Base-by-base conservation (phyloP, 2,113 vertebrate genomes). In the Acrocephalus arundinaceus region DNA sequence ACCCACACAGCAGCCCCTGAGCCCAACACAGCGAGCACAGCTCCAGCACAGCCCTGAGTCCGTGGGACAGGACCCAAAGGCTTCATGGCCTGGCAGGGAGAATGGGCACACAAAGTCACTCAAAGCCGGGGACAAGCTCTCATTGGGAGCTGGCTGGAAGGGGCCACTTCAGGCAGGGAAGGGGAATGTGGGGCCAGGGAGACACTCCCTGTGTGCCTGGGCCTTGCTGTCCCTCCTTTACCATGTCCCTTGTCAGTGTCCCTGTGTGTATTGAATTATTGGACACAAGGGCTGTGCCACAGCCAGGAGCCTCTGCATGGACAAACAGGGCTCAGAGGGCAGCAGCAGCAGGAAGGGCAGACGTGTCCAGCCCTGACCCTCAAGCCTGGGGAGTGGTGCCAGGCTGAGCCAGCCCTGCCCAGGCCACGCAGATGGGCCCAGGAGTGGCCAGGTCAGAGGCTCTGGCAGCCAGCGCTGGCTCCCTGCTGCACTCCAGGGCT, bases 341-440 rank as follows among this genome's bases (percentile, higher is more conserved):
- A 55, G 16, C 9, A 7, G 41, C 46, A 41, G 52, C 7, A 10
- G 74, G 33, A 62, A 37, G 31, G n/a, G 45, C 0, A 0, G 57
- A 49, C 65, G 10, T 65, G 80, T 19, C 66, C 16, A 6, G 15
- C 55, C 22, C 76, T 61, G 46, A 20, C 31, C 48, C 52, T 20
- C 8, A 1, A 18, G 4, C 52, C 41, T 37, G 71, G 41, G 41
- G 10, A 81, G 58, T 0, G 1, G 17, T 22, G 61, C 39, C 3
- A 7, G 65, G 43, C 54, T 73, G 43, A 87, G 33, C 73, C 67
- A 37, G 35, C 51, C 66, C 55, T 66, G 71, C 51, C 31, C 30
- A 35, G 46, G 23, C 20, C 76, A 35, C 0, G 0, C 3, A 1
- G 46, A 24, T 1, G 4, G 49, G 17, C 24, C 33, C 80, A 30